These are phyloP conservation scores for Loris lydekkerianus DNA, from an alignment of 2,797 vertebrate genomes.

Conservation along the genomic window DNA sequence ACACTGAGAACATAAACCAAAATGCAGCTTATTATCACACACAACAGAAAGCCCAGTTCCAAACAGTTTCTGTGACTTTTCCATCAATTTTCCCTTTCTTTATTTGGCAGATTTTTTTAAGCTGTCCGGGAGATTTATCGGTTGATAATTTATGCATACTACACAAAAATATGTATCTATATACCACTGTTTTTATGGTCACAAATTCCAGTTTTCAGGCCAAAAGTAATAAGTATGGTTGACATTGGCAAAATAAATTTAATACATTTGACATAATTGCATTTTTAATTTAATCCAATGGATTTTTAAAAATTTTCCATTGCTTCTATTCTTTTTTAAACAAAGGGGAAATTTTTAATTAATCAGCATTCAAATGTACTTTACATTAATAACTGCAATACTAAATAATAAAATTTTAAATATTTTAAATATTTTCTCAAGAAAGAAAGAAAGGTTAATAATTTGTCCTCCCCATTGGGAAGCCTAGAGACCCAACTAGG, in stretches of 20 bases:
- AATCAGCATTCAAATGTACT: conserved; percentile 82
- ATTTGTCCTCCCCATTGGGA: conserved; percentile 66
- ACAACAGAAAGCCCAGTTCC: background rate
- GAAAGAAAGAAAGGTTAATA: conserved; percentile 46
- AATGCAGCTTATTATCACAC: background rate
- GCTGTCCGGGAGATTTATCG: background rate
- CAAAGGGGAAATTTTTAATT: conserved; percentile 83
- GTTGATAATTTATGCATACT: background rate
- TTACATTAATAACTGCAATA: conserved; percentile 83
- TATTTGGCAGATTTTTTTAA: background rate
- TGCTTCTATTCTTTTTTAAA: conserved; percentile 1
- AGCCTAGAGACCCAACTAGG: conserved; percentile 51
- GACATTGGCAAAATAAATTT: background rate
- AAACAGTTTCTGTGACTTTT: background rate
- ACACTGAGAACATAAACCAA: background rate
- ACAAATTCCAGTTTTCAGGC: background rate
- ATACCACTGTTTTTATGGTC: background rate
- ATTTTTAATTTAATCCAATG: background rate
- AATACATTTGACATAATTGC: background rate
- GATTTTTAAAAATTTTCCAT: background rate
- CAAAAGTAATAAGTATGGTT: background rate
- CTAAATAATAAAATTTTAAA: conserved; percentile 77
- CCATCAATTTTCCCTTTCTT: background rate
- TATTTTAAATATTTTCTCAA: conserved; percentile 56
- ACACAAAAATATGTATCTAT: background rate